Percentiles rank a stretch among this genome's conserved stretches.
phyloP scores from a whole-genome alignment of 2,888 invertebrate genomes.

The Dynastes maya region DNA sequence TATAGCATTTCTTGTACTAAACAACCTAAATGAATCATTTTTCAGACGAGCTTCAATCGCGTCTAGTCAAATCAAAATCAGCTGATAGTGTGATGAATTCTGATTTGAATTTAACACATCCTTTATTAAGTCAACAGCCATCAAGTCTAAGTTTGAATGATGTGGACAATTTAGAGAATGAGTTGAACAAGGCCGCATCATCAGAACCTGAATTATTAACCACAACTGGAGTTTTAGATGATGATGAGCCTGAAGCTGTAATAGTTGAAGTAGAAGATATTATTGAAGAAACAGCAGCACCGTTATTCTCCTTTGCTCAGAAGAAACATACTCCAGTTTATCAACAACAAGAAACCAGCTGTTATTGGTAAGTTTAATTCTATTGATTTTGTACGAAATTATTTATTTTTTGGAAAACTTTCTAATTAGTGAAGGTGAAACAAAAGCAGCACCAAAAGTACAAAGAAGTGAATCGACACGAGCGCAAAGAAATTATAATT shows the following conservation, averaged over 20 bases:
- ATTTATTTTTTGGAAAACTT: slow-evolving; percentile 25
- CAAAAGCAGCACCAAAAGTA: slow-evolving; percentile 65
- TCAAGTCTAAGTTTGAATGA: slow-evolving; percentile 85
- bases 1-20: not conserved
- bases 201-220: slow-evolving; percentile 63
- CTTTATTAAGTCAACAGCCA: slow-evolving; percentile 77
- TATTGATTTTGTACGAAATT: not conserved
- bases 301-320: slow-evolving; percentile 78
- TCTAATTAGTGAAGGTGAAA: slow-evolving; percentile 67
- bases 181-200: slow-evolving; percentile 59
- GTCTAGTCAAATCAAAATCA: slow-evolving; percentile 82
- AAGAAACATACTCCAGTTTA: slow-evolving; percentile 85
- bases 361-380: slow-evolving; percentile 70
- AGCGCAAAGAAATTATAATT: slow-evolving; percentile 70
- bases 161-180: slow-evolving; percentile 78
- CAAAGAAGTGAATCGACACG: slow-evolving; percentile 65
- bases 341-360: slow-evolving; percentile 77
- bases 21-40: slow-evolving; percentile 6
- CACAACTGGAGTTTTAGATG: slow-evolving; percentile 58
- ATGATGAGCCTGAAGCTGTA: slow-evolving; percentile 80
- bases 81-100: slow-evolving; percentile 80
- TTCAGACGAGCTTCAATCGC: slow-evolving; percentile 53
- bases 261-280: slow-evolving; percentile 88
- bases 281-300: slow-evolving; percentile 85
- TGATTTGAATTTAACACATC: slow-evolving; percentile 63